Conservation (phyloP, 1,140 invertebrate species). For the Eumaeus atala region DNA sequence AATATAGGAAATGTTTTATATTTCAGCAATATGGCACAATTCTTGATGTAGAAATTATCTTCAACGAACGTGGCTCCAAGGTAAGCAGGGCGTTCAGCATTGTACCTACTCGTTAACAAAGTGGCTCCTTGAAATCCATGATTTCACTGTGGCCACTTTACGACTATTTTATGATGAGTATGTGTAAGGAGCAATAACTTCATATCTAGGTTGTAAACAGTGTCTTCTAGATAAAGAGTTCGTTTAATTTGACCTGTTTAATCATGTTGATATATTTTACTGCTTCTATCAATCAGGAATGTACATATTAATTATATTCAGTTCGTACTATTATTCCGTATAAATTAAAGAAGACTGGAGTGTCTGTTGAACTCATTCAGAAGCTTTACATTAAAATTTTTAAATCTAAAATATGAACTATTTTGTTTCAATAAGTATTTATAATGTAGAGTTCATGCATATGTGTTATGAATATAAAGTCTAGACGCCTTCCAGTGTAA, state of each 20-base stretch:
- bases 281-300: conserved; percentile 28
- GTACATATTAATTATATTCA: conserved; percentile 9
- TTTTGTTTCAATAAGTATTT: too few relatives aligned
- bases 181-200: conserved; percentile 26
- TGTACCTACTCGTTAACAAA: conserved; percentile 25
- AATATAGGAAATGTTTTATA: conserved; percentile 59
- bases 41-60: conserved; percentile 99
- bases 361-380: too few relatives aligned
- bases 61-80: conserved; percentile 99
- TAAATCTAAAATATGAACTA: too few relatives aligned
- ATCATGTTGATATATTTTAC: conserved; percentile 19
- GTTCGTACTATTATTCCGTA: neutral
- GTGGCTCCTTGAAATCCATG: conserved; percentile 52
- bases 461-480: neutral
- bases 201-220: conserved; percentile 2
- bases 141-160: conserved; percentile 51
- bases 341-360: too few relatives aligned
- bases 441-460: too few relatives aligned
- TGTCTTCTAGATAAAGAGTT: conserved; percentile 14
- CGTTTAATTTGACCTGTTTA: conserved; percentile 14
- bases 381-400: too few relatives aligned
- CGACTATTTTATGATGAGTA: conserved; percentile 13
- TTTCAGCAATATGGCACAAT: conserved; percentile 98
- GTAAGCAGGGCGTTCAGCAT: conserved; percentile 77
- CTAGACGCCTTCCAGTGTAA: neutral